phyloP scores from a whole-genome alignment of 1,140 invertebrate species.

The Melipona quadrifasciata region DNA sequence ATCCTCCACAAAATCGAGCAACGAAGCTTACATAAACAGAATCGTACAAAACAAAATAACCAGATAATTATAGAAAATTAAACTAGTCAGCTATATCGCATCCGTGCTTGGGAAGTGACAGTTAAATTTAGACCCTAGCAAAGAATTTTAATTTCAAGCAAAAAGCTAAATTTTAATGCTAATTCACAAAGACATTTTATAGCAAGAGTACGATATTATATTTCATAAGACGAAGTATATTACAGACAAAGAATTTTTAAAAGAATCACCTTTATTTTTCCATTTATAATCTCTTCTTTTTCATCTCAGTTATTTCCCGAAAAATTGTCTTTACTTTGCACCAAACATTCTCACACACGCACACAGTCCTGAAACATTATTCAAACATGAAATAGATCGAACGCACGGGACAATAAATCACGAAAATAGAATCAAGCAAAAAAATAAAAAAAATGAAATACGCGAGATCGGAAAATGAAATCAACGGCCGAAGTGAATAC shows the following conservation, averaged over 20 bases:
- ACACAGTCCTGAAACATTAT: neutral
- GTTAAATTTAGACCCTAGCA: too few species aligned
- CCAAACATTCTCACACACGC: neutral
- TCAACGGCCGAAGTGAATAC: neutral
- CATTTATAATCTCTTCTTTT: too few species aligned
- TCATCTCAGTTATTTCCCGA: neutral
- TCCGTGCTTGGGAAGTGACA: too few species aligned
- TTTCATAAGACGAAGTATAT: neutral
- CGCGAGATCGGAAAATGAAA: neutral
- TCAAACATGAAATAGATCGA: neutral
- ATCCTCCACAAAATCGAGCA: neutral
- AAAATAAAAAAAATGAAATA: neutral
- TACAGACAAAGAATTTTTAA: neutral
- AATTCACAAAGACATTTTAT: too few species aligned
- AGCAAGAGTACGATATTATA: neutral
- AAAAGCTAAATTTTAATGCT: too few species aligned
- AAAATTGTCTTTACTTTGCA: neutral
- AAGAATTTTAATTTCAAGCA: neutral
- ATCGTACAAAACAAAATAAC: neutral
- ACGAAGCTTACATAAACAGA: neutral
- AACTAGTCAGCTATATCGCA: too few species aligned
- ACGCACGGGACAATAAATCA: too few species aligned
- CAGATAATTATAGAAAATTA: neutral
- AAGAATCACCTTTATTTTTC: too few species aligned
- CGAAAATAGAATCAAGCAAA: neutral